Evolutionary conservation across 2,113 vertebrate species (phyloP).

Genomic region (Conger conger): DNA sequence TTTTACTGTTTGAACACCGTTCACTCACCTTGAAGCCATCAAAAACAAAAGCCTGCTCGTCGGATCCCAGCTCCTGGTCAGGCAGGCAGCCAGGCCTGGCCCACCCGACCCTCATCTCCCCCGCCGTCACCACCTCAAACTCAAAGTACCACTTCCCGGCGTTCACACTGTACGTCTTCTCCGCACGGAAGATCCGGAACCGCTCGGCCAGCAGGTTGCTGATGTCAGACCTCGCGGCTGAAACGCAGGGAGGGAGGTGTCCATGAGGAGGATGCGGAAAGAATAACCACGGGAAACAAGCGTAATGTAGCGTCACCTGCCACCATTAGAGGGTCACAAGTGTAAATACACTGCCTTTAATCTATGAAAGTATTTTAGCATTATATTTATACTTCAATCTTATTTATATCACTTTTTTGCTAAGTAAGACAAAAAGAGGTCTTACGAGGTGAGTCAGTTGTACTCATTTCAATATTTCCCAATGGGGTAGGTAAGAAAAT

Average conservation of each 20-base stretch:
- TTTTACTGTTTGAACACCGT: not conserved
- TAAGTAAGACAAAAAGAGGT: too few relatives aligned
- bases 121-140: slow-evolving; percentile 85
- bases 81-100: slow-evolving; percentile 85
- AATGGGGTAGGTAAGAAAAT: too few relatives aligned
- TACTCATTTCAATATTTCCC: too few relatives aligned
- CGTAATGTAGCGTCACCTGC: not conserved
- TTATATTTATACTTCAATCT: too few relatives aligned
- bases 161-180: slow-evolving; percentile 88
- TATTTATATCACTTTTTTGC: too few relatives aligned
- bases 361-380: too few relatives aligned
- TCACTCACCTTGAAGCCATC: slow-evolving; percentile 89
- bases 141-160: slow-evolving; percentile 94
- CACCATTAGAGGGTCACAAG: not conserved
- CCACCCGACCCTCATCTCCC: slow-evolving; percentile 94
- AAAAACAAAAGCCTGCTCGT: slow-evolving; percentile 91
- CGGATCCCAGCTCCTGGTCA: slow-evolving; percentile 87
- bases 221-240: slow-evolving; percentile 73
- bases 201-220: slow-evolving; percentile 76
- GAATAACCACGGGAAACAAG: not conserved
- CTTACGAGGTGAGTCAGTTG: too few relatives aligned
- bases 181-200: slow-evolving; percentile 92
- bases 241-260: slow-evolving; percentile 10
- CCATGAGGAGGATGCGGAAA: not conserved
- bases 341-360: not conserved